These are phyloP conservation scores for Drosophila rellima DNA, from an alignment of 2,888 invertebrate genomes.

Conservation along the genomic window DNA sequence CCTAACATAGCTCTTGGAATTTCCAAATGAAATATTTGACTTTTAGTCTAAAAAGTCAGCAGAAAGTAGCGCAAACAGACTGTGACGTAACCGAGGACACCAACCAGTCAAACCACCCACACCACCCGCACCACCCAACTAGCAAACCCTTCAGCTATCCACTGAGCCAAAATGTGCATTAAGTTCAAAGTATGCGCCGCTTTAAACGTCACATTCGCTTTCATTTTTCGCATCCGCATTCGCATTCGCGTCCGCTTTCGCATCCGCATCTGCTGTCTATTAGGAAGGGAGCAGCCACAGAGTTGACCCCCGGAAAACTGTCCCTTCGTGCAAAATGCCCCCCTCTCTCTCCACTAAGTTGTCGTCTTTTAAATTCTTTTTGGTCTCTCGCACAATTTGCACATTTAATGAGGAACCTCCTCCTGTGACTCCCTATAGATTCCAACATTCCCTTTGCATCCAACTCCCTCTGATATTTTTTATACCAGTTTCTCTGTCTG, in stretches of 20 bases:
- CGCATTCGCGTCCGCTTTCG: not conserved
- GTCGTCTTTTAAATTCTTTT: constrained; percentile 59
- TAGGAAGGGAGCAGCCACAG: constrained; percentile 6
- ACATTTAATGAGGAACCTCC: constrained; percentile 58
- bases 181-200: constrained; percentile 41
- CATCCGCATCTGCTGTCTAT: constrained; percentile 30
- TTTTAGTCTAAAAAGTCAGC: constrained; percentile 78
- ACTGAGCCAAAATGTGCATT: constrained; percentile 46
- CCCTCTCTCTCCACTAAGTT: not conserved
- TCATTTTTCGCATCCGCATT: constrained; percentile 6
- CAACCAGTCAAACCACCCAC: not conserved
- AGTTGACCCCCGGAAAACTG: constrained; percentile 25
- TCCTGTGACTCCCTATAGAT: constrained; percentile 11
- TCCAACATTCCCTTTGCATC: not conserved
- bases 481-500: constrained; percentile 13
- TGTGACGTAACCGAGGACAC: constrained; percentile 49
- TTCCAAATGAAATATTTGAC: constrained; percentile 80
- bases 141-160: constrained; percentile 7
- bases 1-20: constrained; percentile 74
- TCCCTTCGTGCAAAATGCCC: constrained; percentile 1
- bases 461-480: not conserved
- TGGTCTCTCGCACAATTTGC: constrained; percentile 59
- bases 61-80: constrained; percentile 73
- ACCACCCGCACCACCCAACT: not conserved
- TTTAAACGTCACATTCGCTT: constrained; percentile 41